These are phyloP conservation scores for Chaetorhynchus papuensis DNA, from an alignment of 2,113 vertebrate species.

Conservation along the genomic window DNA sequence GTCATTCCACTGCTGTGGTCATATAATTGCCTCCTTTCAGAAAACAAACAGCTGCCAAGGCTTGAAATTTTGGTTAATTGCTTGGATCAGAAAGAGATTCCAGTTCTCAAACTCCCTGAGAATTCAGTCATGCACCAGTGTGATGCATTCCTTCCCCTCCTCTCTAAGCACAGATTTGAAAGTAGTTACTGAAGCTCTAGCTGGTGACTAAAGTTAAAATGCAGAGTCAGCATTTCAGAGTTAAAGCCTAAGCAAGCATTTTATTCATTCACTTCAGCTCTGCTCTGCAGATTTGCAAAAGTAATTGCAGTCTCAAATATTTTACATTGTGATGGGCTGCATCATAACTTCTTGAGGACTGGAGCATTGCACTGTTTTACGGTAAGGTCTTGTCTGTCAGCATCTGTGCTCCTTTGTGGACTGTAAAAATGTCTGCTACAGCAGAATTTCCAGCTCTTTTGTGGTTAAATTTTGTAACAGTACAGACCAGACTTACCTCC, in stretches of 20 bases:
- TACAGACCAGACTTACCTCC: neutral
- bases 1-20: neutral
- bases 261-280: neutral
- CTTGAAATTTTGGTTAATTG: neutral
- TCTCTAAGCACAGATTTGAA: neutral
- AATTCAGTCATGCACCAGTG: neutral
- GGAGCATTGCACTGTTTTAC: neutral
- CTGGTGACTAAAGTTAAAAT: neutral
- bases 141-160: neutral
- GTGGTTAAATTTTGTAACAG: constrained; percentile 15
- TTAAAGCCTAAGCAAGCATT: neutral
- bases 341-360: neutral
- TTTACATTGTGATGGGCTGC: neutral
- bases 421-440: neutral
- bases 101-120: neutral
- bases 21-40: neutral
- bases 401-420: neutral
- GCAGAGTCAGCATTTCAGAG: neutral
- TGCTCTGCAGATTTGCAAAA: neutral
- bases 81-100: neutral
- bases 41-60: constrained; percentile 25
- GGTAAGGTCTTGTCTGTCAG: neutral
- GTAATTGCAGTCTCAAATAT: neutral
- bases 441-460: constrained; percentile 6
- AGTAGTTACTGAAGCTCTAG: neutral